Evolutionary conservation across 1,140 invertebrate species (phyloP).

Genomic region (Globodera ellingtonae): DNA sequence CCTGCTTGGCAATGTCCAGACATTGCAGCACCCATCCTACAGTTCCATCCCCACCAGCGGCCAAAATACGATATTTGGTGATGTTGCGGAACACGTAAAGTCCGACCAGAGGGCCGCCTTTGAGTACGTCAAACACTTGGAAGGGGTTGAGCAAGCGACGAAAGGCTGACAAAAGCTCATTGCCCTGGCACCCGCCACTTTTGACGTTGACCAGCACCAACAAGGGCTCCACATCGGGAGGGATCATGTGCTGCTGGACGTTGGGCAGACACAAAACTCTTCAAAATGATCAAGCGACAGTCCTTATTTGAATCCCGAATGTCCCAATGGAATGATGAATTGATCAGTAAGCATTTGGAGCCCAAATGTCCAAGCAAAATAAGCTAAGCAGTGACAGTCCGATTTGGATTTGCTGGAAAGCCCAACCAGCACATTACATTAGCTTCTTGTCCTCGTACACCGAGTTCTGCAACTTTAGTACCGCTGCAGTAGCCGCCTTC

Average conservation of each 20-base stretch:
- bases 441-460: conserved; percentile 95
- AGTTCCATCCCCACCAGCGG: conserved; percentile 98
- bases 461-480: conserved; percentile 88
- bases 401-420: neutral
- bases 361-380: neutral
- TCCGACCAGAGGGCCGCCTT: conserved; percentile 96
- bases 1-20: conserved; percentile 92
- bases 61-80: conserved; percentile 94
- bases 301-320: neutral
- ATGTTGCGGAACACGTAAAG: conserved; percentile 98
- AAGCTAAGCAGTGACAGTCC: neutral
- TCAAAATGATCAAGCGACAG: neutral
- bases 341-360: too few species aligned
- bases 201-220: conserved; percentile 99
- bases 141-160: conserved; percentile 97
- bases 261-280: conserved; percentile 90
- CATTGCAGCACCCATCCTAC: conserved; percentile 99
- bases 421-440: conserved; percentile 66
- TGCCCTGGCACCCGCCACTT: conserved; percentile 96
- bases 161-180: conserved; percentile 96
- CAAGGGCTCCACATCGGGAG: conserved; percentile 79
- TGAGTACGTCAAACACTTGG: conserved; percentile 98
- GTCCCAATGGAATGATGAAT: neutral
- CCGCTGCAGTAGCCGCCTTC: conserved; percentile 86
- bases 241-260: conserved; percentile 74